Evolutionary conservation across 1,140 invertebrate genomes (phyloP).

Genomic region (Calephelis nemesis): DNA sequence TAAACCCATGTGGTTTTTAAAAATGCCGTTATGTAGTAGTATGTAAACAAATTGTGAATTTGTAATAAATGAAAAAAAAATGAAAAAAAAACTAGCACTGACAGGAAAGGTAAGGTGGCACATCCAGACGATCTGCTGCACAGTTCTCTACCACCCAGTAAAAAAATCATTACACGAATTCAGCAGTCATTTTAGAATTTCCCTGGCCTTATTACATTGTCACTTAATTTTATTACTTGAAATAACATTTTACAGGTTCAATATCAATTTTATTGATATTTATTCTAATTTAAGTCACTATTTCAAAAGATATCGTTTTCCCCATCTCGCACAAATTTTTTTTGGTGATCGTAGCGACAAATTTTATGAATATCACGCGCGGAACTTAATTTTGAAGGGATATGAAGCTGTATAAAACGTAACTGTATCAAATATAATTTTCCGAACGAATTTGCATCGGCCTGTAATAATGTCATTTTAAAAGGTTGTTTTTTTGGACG

Average conservation of each 20-base stretch:
- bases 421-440: neutral
- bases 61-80: too few species aligned
- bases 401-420: neutral
- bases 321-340: neutral
- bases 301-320: slow-evolving; percentile 9
- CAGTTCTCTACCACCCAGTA: neutral
- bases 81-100: too few species aligned
- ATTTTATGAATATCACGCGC: slow-evolving; percentile 2
- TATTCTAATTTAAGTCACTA: neutral
- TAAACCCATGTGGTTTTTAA: too few species aligned
- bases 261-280: slow-evolving; percentile 15
- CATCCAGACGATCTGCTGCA: neutral
- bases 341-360: slow-evolving; percentile 4
- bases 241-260: slow-evolving; percentile 1
- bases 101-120: too few species aligned
- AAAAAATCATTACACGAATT: neutral
- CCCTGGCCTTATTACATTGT: neutral
- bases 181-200: neutral
- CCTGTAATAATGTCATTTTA: neutral
- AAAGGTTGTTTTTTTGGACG: too few species aligned
- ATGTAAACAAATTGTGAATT: too few species aligned
- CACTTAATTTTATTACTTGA: slow-evolving; percentile 7
- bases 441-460: neutral
- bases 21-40: too few species aligned
- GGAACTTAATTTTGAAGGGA: neutral